These are phyloP conservation scores for Epinotia brunnichana DNA, from an alignment of 2,888 invertebrate genomes.

Conservation along the genomic window DNA sequence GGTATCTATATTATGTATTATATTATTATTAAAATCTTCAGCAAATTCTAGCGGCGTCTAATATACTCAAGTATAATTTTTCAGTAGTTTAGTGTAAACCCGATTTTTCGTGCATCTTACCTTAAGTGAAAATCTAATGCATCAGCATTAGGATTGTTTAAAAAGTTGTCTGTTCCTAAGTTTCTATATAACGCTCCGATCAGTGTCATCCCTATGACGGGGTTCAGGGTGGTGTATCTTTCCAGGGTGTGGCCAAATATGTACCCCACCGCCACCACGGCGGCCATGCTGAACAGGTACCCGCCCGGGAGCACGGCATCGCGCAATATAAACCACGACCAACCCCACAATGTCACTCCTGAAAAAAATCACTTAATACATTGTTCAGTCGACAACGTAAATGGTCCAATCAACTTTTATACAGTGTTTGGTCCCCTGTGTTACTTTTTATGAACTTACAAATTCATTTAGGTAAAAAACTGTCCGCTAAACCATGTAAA, in stretches of 20 bases:
- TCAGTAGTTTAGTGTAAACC: neutral
- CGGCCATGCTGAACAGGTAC: constrained; percentile 68
- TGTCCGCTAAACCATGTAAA: too few relatives aligned
- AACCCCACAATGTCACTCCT: constrained; percentile 72
- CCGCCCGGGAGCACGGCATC: constrained; percentile 67
- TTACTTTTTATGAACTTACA: too few relatives aligned
- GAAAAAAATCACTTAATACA: constrained; percentile 50
- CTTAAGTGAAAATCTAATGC: constrained; percentile 76
- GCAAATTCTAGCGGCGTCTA: too few relatives aligned
- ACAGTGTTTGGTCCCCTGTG: too few relatives aligned
- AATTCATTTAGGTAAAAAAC: too few relatives aligned
- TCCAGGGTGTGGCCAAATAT: constrained; percentile 73
- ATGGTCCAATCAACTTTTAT: too few relatives aligned
- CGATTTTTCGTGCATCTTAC: constrained; percentile 51
- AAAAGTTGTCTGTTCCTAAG: constrained; percentile 65
- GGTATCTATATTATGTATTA: too few relatives aligned
- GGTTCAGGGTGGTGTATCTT: constrained; percentile 71
- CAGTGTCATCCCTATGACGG: constrained; percentile 76
- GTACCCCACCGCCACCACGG: constrained; percentile 68
- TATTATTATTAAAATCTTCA: too few relatives aligned
- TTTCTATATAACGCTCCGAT: constrained; percentile 72
- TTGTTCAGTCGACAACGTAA: neutral
- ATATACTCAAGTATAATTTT: neutral
- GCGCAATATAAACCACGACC: constrained; percentile 70
- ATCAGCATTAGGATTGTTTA: constrained; percentile 66